These are phyloP conservation scores for Nasonia oneida DNA, from an alignment of 2,888 invertebrate genomes.

Conservation along the genomic window DNA sequence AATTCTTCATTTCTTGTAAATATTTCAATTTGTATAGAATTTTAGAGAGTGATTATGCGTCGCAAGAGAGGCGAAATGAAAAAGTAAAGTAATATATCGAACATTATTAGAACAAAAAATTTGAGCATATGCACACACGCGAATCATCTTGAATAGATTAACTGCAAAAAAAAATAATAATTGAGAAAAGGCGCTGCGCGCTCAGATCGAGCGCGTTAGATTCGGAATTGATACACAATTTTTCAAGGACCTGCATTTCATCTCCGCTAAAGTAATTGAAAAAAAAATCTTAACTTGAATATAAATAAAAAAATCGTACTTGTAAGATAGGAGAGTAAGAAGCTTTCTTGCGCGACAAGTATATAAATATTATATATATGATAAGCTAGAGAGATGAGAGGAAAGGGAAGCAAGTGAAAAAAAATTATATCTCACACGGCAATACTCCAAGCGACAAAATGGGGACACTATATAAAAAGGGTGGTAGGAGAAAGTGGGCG, in stretches of 20 bases:
- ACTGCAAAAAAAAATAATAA: slow-evolving; percentile 3
- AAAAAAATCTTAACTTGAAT: neutral
- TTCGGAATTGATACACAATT: slow-evolving; percentile 37
- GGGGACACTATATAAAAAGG: slow-evolving; percentile 4
- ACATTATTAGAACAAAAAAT: slow-evolving; percentile 16
- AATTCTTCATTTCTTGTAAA: slow-evolving; percentile 55
- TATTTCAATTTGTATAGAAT: slow-evolving; percentile 59
- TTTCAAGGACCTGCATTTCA: slow-evolving; percentile 22
- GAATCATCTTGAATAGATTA: neutral
- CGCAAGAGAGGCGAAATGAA: neutral
- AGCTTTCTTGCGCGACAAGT: neutral
- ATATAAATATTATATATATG: neutral
- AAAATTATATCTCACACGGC: slow-evolving; percentile 13
- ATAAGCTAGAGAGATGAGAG: neutral
- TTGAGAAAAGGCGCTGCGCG: neutral
- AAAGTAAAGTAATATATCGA: slow-evolving; percentile 26
- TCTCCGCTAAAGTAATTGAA: neutral
- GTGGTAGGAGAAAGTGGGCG: neutral
- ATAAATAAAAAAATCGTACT: neutral
- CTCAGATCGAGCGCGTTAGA: neutral
- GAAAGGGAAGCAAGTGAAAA: neutral
- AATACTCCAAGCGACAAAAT: slow-evolving; percentile 42
- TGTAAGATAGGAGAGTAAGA: neutral
- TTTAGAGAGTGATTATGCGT: slow-evolving; percentile 40
- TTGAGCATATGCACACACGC: neutral